Conservation (phyloP, 2,888 invertebrate genomes). For the Xestia sexstrigata region DNA sequence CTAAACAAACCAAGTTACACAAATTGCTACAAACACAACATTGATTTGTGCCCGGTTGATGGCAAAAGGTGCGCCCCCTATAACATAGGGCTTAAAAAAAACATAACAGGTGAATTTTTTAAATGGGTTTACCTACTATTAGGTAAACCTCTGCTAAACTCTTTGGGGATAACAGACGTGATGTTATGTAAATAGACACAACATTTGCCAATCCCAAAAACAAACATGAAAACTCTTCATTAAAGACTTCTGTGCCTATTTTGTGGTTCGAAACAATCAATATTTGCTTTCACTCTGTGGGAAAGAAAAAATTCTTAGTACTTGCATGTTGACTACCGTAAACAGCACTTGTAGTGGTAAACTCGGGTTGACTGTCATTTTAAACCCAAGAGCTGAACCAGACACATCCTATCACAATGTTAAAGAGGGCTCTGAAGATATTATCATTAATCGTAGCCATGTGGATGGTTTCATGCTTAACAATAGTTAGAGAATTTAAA, state of each 20-base stretch:
- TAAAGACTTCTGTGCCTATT: conserved; percentile 63
- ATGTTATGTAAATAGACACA: conserved; percentile 2
- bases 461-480: conserved; percentile 75
- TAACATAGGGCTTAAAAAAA: no score
- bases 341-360: neutral
- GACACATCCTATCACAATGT: conserved; percentile 43
- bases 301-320: conserved; percentile 68
- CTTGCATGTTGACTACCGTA: conserved; percentile 65
- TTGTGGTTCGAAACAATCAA: conserved; percentile 69
- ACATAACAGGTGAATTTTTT: no score
- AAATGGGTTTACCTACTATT: no score
- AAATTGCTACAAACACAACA: neutral
- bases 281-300: conserved; percentile 71
- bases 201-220: conserved; percentile 22
- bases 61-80: neutral
- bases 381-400: conserved; percentile 11
- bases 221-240: conserved; percentile 46
- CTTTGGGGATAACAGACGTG: neutral
- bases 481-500: conserved; percentile 70
- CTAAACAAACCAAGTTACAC: neutral
- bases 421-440: conserved; percentile 59
- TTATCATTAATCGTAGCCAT: conserved; percentile 68
- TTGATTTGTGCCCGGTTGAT: neutral
- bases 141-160: no score
- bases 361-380: conserved; percentile 21